Conservation (phyloP, 2,888 invertebrate genomes). For the Watsonalla binaria region DNA sequence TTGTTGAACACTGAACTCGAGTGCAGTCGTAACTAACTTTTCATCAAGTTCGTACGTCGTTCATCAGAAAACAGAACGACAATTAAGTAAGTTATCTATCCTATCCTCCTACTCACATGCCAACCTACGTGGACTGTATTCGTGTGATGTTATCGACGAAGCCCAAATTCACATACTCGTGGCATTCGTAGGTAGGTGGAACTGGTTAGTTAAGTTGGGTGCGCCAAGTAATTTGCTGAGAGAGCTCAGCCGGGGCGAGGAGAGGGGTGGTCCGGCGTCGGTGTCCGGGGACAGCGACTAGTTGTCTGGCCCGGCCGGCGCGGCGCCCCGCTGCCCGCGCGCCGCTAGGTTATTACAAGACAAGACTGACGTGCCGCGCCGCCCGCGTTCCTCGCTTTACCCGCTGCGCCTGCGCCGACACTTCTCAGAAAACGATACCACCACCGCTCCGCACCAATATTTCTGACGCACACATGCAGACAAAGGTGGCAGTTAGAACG, state of each 20-base stretch:
- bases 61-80: neutral
- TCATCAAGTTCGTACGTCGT: no score
- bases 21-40: no score
- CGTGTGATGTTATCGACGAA: constrained; percentile 26
- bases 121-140: constrained; percentile 8
- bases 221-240: constrained; percentile 50
- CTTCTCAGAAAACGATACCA: constrained; percentile 68
- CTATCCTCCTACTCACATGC: neutral
- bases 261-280: constrained; percentile 8
- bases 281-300: constrained; percentile 64
- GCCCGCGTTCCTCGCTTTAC: constrained; percentile 21
- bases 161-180: constrained; percentile 24
- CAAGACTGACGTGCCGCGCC: constrained; percentile 44
- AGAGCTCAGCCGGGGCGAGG: constrained; percentile 23
- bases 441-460: constrained; percentile 37
- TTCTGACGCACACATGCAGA: constrained; percentile 33
- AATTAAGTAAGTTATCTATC: neutral
- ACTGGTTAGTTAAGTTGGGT: constrained; percentile 50
- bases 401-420: constrained; percentile 49
- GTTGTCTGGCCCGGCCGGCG: constrained; percentile 65
- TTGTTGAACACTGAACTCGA: no score
- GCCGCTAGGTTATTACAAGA: constrained; percentile 47
- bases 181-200: constrained; percentile 21
- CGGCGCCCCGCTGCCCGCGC: constrained; percentile 24
- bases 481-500: constrained; percentile 32